Base-by-base conservation (phyloP, 2,888 invertebrate species). In the Drosophila setosimentum region DNA sequence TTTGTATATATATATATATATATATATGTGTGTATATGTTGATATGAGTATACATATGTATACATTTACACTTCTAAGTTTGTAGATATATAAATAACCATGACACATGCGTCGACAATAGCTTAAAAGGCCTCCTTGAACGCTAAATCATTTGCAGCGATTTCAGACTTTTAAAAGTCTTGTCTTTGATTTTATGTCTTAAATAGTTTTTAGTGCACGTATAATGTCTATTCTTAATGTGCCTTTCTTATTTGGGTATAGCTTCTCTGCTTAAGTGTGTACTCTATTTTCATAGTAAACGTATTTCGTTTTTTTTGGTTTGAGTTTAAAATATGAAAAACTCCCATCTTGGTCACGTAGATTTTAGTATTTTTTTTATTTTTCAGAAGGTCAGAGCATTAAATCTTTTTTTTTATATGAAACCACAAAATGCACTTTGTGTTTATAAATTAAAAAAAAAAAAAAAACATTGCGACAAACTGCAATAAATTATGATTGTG, bases 91-190 rank as follows among this genome's bases (percentile, higher is more conserved):
- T 59, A 73, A 42, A 64, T 54, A 68, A 42, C 59, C 54, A 63
- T 74, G 79, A 65, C 64, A 79, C 69, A 68, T 60, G 37, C 48
- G 49, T 27, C 29, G 42, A 54, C 45, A 40, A 48, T 51, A 59
- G 37, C 59, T 68, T 60, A 27, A 75, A 68, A 51, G 40, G 37
- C 60, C 53, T 35, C 37, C 57, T 72, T 53, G 30, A 58, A 61
- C 51, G 61, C 57, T 67, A 45, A 68, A 62, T 68, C 32, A 63
- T 63, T 60, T 66, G 50, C 51, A 40, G 18, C 55, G 49, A 57
- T 57, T 51, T 55, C 16, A 30, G 21, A 60, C 13, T 24, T 27
- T 48, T 49, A 48, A 48, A 35, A 30, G 21, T 35, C 30, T 32
- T 40, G 13, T 55, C 29, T 55, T 30, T 24, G 37, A 55, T 30